Conservation (phyloP, 1,140 invertebrate genomes). For the Zophobas atratus region DNA sequence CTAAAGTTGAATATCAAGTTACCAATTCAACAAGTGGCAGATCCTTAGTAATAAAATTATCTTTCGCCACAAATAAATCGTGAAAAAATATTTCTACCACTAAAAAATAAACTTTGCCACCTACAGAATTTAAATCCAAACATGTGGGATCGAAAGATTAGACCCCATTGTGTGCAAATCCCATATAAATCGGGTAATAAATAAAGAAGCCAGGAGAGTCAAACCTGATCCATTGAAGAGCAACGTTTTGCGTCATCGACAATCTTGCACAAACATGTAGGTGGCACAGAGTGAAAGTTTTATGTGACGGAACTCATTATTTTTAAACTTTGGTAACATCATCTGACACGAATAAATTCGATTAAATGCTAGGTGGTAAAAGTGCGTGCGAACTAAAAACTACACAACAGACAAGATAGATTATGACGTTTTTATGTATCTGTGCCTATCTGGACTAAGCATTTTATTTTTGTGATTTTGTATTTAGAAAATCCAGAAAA, state of each 20-base stretch:
- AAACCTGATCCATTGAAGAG: not conserved
- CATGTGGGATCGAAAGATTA: not conserved
- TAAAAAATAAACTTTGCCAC: not conserved
- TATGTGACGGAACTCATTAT: not conserved
- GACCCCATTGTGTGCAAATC: not conserved
- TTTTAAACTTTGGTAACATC: constrained; percentile 10
- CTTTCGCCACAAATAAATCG: no score
- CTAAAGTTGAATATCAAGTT: no score
- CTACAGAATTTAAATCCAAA: not conserved
- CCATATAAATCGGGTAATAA: constrained; percentile 1
- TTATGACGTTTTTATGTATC: constrained; percentile 4
- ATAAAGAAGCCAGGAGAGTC: not conserved
- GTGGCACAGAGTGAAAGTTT: not conserved
- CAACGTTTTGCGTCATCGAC: not conserved
- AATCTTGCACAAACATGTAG: not conserved
- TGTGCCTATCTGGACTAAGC: not conserved
- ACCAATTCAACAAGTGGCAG: no score
- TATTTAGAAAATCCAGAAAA: not conserved
- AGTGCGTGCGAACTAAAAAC: not conserved
- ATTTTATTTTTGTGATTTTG: not conserved
- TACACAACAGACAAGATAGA: constrained; percentile 1
- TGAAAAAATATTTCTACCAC: no score
- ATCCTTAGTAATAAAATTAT: no score
- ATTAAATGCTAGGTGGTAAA: not conserved
- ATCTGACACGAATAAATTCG: constrained; percentile 8